These are phyloP conservation scores for Emmelina monodactyla DNA, from an alignment of 2,888 invertebrate species.

Conservation along the genomic window DNA sequence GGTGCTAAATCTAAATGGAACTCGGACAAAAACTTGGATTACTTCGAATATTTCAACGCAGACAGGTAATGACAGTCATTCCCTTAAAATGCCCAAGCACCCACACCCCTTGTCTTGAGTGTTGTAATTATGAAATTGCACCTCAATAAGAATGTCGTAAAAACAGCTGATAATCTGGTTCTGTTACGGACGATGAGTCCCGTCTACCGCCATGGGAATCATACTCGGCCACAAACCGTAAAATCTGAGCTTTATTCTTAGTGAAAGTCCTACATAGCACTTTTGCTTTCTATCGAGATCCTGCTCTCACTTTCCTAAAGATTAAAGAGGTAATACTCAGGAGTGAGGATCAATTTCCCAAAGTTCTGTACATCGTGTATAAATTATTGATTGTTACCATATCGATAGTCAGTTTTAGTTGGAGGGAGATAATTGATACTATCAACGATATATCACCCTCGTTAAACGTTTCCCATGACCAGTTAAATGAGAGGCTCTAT, in stretches of 20 bases:
- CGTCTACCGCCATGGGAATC: constrained; percentile 30
- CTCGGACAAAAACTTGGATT: too few species aligned
- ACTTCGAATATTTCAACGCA: too few species aligned
- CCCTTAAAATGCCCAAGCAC: too few species aligned
- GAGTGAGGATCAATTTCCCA: too few species aligned
- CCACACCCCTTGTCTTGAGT: background rate
- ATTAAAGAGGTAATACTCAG: too few species aligned
- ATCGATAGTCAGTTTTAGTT: constrained; percentile 19
- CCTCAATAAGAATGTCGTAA: constrained; percentile 17
- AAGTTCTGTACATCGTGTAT: background rate
- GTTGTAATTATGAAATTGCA: background rate
- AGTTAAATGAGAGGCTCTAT: constrained; percentile 10
- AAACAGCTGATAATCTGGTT: constrained; percentile 37
- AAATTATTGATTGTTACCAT: constrained; percentile 15
- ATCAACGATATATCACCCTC: constrained; percentile 45
- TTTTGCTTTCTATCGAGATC: constrained; percentile 28
- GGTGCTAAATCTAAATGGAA: too few species aligned
- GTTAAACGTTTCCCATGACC: constrained; percentile 54
- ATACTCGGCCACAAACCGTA: constrained; percentile 19
- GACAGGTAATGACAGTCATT: too few species aligned
- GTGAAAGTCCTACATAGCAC: constrained; percentile 31
- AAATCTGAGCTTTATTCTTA: constrained; percentile 29
- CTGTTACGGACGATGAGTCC: constrained; percentile 29
- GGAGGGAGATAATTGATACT: constrained; percentile 47
- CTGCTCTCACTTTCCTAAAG: constrained; percentile 5